phyloP scores from a whole-genome alignment of 1,140 invertebrate species.

The Diabrotica virgifera region DNA sequence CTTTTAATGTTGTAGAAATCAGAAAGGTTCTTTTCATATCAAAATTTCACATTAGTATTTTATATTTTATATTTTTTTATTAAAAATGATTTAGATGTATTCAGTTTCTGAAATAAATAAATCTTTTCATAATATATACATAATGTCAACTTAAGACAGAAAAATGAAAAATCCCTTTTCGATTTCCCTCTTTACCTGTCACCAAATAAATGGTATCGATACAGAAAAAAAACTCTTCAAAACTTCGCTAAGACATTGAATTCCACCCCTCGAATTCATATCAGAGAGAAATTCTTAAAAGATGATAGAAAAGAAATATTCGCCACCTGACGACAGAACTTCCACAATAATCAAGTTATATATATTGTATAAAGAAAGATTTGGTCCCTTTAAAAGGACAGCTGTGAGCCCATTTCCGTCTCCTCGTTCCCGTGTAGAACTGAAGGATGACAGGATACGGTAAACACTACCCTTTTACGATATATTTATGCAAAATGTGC shows the following conservation, averaged over 20 bases:
- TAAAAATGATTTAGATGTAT: too few species aligned
- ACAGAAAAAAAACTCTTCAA: conserved; percentile 1
- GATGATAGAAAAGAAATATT: conserved; percentile 15
- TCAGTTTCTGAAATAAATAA: too few species aligned
- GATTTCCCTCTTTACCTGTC: neutral
- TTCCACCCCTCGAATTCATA: conserved; percentile 5
- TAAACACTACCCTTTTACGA: conserved; percentile 17
- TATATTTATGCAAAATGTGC: conserved; percentile 22
- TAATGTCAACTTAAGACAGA: too few species aligned
- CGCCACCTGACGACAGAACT: conserved; percentile 13
- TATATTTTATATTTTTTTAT: too few species aligned
- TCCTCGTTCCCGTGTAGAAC: neutral
- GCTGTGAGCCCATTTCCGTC: conserved; percentile 7
- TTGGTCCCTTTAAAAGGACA: conserved; percentile 7
- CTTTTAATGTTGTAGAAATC: too few species aligned
- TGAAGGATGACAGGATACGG: conserved; percentile 8
- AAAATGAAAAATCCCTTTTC: neutral
- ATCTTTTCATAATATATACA: too few species aligned
- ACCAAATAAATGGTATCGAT: conserved; percentile 6
- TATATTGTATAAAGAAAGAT: conserved; percentile 6
- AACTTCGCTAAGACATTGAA: conserved; percentile 1
- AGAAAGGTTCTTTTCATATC: too few species aligned
- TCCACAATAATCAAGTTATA: conserved; percentile 19
- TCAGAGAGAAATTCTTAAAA: conserved; percentile 6
- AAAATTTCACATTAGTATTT: too few species aligned